Conservation (phyloP, 2,888 invertebrate genomes). For the Plusia festucae region DNA sequence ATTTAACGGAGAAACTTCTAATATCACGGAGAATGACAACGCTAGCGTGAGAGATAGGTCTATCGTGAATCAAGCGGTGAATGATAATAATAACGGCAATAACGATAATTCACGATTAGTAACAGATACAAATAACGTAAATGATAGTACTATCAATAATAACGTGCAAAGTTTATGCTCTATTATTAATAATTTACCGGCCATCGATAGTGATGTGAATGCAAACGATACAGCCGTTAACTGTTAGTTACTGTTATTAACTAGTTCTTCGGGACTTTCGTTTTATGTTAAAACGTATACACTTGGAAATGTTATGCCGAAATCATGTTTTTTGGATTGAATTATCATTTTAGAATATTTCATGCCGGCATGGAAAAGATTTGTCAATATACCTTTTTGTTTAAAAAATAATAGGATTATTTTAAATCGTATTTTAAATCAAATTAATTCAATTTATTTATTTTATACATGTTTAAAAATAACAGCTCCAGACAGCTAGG, state of each 20-base stretch:
- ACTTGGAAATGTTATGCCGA: slow-evolving; percentile 19
- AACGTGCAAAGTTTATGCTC: slow-evolving; percentile 62
- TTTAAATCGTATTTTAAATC: no score
- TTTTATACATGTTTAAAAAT: no score
- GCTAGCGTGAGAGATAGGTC: slow-evolving; percentile 48
- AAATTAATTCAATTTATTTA: no score
- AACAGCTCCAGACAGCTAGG: no score
- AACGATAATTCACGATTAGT: background rate
- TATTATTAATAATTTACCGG: slow-evolving; percentile 82
- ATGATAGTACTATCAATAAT: background rate
- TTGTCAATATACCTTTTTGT: background rate
- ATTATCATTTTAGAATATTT: no score
- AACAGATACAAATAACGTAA: background rate
- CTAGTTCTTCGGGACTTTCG: slow-evolving; percentile 13
- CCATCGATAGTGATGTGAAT: slow-evolving; percentile 82
- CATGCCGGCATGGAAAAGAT: background rate
- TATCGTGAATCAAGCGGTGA: slow-evolving; percentile 16
- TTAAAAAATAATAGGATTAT: background rate
- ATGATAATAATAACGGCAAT: slow-evolving; percentile 40
- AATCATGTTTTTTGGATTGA: no score
- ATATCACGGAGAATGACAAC: slow-evolving; percentile 8
- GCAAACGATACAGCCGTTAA: slow-evolving; percentile 71
- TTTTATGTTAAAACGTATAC: slow-evolving; percentile 36
- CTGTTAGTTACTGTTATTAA: slow-evolving; percentile 39
- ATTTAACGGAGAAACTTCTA: slow-evolving; percentile 25